Conservation (phyloP, 2,797 vertebrate genomes). For the Carcharodon carcharias region DNA sequence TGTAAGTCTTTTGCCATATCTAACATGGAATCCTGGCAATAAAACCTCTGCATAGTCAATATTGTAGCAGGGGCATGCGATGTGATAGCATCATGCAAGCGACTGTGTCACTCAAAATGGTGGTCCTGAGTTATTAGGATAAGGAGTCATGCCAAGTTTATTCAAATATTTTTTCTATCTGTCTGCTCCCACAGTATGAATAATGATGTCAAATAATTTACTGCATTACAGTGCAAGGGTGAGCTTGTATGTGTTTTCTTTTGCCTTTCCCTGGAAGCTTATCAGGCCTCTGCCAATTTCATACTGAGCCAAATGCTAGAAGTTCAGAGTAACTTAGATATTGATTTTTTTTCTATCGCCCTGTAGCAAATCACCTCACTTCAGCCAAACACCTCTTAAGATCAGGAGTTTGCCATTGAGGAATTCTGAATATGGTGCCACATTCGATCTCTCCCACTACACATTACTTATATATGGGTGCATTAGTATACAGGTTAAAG, state of each 20-base stretch:
- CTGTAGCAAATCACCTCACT: background rate
- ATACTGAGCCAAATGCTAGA: background rate
- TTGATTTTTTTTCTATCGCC: background rate
- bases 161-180: background rate
- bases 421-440: background rate
- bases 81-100: background rate
- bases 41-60: background rate
- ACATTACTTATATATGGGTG: background rate
- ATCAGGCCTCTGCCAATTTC: background rate
- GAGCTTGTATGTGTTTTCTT: slow-evolving; percentile 53
- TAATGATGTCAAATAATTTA: slow-evolving; percentile 39
- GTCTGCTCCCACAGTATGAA: background rate
- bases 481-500: background rate
- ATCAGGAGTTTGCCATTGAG: background rate
- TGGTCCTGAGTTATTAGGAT: background rate
- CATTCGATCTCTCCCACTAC: background rate
- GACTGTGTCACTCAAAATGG: background rate
- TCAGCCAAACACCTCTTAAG: background rate
- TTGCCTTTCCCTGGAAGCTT: background rate
- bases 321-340: background rate
- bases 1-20: background rate
- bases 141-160: slow-evolving; percentile 1
- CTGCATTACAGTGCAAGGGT: slow-evolving; percentile 40
- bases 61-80: background rate
- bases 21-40: background rate